Evolutionary conservation across 2,888 invertebrate species (phyloP).

Genomic region (Xanthorhoe designata): DNA sequence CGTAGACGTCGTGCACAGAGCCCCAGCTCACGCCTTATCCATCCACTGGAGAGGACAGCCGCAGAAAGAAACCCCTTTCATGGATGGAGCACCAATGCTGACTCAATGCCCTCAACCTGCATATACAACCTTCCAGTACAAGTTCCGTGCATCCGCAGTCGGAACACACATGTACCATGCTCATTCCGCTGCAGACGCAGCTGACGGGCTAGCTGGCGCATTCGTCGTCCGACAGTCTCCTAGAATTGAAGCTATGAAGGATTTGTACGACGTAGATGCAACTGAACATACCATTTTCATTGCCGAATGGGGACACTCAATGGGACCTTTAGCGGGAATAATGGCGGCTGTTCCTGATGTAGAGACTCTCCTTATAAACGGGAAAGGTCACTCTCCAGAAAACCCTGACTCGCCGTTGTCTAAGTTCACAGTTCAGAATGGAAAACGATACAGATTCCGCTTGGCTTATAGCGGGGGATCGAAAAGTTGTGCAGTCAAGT

Average conservation of each 20-base stretch:
- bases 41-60: conserved; percentile 94
- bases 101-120: conserved; percentile 92
- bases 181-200: conserved; percentile 88
- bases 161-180: conserved; percentile 92
- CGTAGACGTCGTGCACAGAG: conserved; percentile 90
- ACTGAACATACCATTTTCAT: conserved; percentile 89
- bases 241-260: conserved; percentile 84
- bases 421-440: conserved; percentile 83
- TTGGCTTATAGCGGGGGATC: conserved; percentile 88
- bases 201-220: conserved; percentile 89
- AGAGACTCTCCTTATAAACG: conserved; percentile 87
- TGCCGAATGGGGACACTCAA: conserved; percentile 89
- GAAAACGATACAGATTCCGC: conserved; percentile 88
- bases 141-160: conserved; percentile 89
- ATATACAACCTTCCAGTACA: conserved; percentile 91
- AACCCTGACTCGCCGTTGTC: conserved; percentile 71
- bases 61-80: conserved; percentile 88
- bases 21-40: conserved; percentile 89
- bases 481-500: conserved; percentile 88
- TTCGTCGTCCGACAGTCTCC: conserved; percentile 89
- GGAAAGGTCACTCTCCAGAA: conserved; percentile 81
- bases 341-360: conserved; percentile 70
- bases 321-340: conserved; percentile 78
- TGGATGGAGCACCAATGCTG: conserved; percentile 92
- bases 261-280: conserved; percentile 89